These are phyloP conservation scores for Azorinus chamasolen DNA, from an alignment of 2,888 invertebrate species.

Conservation along the genomic window DNA sequence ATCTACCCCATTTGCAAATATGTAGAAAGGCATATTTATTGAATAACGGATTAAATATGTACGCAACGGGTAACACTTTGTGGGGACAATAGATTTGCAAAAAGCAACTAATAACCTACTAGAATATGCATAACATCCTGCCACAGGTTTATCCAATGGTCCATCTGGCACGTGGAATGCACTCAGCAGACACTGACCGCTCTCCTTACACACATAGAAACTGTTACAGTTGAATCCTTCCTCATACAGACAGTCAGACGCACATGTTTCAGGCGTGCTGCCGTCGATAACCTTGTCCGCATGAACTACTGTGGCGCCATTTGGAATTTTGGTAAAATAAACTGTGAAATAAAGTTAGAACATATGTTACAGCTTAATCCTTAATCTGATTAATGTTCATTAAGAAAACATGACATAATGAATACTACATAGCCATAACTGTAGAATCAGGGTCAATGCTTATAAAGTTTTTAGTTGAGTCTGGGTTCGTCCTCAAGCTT, in stretches of 20 bases:
- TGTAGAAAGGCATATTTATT: too few species aligned
- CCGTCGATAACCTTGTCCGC: slow-evolving; percentile 46
- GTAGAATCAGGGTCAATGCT: too few species aligned
- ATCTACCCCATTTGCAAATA: too few species aligned
- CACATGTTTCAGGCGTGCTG: slow-evolving; percentile 59
- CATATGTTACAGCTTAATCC: background rate
- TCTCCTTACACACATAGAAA: slow-evolving; percentile 72
- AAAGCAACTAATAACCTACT: slow-evolving; percentile 29
- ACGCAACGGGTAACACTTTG: too few species aligned
- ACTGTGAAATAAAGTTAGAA: slow-evolving; percentile 51
- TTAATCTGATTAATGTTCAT: background rate
- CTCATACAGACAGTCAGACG: slow-evolving; percentile 67
- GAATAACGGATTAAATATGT: too few species aligned
- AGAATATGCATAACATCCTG: slow-evolving; percentile 37
- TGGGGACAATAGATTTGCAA: too few species aligned
- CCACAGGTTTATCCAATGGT: background rate
- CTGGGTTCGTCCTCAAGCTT: too few species aligned
- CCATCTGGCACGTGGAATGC: slow-evolving; percentile 47
- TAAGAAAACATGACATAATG: background rate
- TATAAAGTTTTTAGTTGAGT: too few species aligned
- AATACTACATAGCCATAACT: background rate
- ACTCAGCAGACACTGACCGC: slow-evolving; percentile 68
- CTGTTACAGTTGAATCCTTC: slow-evolving; percentile 69
- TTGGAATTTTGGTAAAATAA: slow-evolving; percentile 64
- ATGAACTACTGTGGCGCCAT: slow-evolving; percentile 50